These are phyloP conservation scores for Cercopithecus mona DNA, from an alignment of 2,113 vertebrate genomes.

Conservation along the genomic window DNA sequence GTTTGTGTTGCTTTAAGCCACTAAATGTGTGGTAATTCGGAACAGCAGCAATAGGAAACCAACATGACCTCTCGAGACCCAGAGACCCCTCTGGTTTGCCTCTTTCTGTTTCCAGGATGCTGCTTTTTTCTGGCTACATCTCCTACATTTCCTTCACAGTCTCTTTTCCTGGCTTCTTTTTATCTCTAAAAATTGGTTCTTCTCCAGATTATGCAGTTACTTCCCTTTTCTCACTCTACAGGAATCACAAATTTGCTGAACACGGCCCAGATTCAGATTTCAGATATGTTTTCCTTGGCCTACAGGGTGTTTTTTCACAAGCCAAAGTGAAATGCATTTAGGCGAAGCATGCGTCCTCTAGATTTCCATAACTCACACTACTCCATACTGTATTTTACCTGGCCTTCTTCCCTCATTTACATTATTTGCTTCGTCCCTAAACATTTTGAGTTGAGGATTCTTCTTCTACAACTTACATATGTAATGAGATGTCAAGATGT, in stretches of 20 bases:
- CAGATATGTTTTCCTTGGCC: background rate
- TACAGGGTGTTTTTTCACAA: background rate
- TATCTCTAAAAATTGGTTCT: background rate
- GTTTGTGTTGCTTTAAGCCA: background rate
- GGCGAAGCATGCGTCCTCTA: background rate
- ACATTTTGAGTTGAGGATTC: background rate
- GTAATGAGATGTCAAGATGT: background rate
- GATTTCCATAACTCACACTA: background rate
- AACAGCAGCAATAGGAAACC: background rate
- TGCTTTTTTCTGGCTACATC: background rate
- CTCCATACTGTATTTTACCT: background rate
- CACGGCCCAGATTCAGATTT: background rate
- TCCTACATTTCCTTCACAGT: background rate
- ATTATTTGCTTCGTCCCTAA: slow-evolving; percentile 12
- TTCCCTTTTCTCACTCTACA: background rate
- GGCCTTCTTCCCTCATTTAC: background rate
- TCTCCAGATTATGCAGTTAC: background rate
- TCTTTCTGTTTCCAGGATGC: background rate
- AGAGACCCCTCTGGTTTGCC: background rate
- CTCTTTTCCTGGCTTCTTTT: background rate
- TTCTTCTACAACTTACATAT: background rate
- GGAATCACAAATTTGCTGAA: background rate
- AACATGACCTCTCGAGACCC: background rate
- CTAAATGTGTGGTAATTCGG: background rate
- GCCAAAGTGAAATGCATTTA: background rate